phyloP scores from a whole-genome alignment of 2,113 vertebrate species.

The Ariopsis seemanni region DNA sequence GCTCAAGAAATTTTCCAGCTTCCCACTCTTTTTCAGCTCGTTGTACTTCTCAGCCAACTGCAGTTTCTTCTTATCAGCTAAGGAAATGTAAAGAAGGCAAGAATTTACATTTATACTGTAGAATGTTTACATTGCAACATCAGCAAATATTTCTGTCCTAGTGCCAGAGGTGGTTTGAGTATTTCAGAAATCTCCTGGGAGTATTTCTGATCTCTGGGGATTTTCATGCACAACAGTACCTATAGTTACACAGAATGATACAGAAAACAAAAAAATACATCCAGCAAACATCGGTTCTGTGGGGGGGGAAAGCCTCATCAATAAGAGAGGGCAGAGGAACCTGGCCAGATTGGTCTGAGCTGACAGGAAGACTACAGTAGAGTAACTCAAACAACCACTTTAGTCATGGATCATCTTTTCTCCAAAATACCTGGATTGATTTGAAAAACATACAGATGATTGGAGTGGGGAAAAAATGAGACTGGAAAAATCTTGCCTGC shows the following conservation, averaged over 20 bases:
- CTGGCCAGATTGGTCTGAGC: background rate
- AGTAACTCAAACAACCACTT: too few relatives aligned
- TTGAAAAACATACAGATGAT: too few relatives aligned
- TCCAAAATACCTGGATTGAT: too few relatives aligned
- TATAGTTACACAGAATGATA: background rate
- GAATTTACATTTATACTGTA: background rate
- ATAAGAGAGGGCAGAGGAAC: background rate
- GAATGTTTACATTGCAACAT: background rate
- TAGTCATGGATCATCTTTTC: too few relatives aligned
- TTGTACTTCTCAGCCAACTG: conserved; percentile 85
- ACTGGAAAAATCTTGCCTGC: too few relatives aligned
- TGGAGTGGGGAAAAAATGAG: too few relatives aligned
- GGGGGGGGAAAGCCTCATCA: background rate
- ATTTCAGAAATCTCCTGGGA: background rate
- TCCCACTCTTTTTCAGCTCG: conserved; percentile 87
- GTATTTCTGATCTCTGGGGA: background rate
- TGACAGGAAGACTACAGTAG: too few relatives aligned
- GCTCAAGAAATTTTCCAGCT: conserved; percentile 88
- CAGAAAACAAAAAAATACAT: background rate
- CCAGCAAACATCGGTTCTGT: background rate
- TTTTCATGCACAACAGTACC: background rate
- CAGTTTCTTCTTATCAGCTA: conserved; percentile 86
- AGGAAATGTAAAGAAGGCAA: background rate
- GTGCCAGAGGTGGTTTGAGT: background rate
- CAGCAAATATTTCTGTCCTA: background rate